A percentile compares a stretch with the other conserved stretches of the same genome.
Evolutionary conservation across 2,888 invertebrate genomes (phyloP).

Genomic region (Caenorhabditis sinica): DNA sequence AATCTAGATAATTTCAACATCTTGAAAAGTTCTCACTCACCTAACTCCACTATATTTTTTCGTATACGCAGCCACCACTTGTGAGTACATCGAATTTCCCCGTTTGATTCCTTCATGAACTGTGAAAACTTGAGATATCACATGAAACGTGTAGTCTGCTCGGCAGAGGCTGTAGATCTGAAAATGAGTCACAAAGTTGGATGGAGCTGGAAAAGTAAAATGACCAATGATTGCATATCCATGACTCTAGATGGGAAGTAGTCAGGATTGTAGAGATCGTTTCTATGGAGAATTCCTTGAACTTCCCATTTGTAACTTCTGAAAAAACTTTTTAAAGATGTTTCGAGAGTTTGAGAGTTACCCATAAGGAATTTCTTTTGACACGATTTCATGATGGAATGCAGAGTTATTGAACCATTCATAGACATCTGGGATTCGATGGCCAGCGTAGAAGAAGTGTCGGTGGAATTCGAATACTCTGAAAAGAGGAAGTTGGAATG

Average conservation of each 20-base stretch:
- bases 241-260: slow-evolving; percentile 70
- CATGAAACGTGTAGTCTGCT: slow-evolving; percentile 68
- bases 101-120: slow-evolving; percentile 69
- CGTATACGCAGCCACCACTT: slow-evolving; percentile 58
- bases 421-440: slow-evolving; percentile 67
- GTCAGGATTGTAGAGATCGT: slow-evolving; percentile 69
- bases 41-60: background rate
- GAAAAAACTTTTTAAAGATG: background rate
- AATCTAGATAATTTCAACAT: background rate
- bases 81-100: slow-evolving; percentile 51
- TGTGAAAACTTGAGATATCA: slow-evolving; percentile 69
- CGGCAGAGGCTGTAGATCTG: slow-evolving; percentile 70
- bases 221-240: slow-evolving; percentile 71
- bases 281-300: slow-evolving; percentile 71
- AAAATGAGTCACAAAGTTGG: background rate
- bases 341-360: slow-evolving; percentile 16
- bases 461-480: slow-evolving; percentile 75
- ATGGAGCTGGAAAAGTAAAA: no score
- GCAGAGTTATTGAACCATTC: slow-evolving; percentile 67
- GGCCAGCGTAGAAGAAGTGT: slow-evolving; percentile 69
- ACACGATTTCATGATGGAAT: background rate
- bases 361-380: slow-evolving; percentile 69
- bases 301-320: slow-evolving; percentile 74
- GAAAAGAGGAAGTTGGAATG: background rate
- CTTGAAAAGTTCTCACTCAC: background rate